Evolutionary conservation across 37 sponge, comb jelly and placozoan genomes (phyloP).

Genomic region (Ephydatia muelleri): DNA sequence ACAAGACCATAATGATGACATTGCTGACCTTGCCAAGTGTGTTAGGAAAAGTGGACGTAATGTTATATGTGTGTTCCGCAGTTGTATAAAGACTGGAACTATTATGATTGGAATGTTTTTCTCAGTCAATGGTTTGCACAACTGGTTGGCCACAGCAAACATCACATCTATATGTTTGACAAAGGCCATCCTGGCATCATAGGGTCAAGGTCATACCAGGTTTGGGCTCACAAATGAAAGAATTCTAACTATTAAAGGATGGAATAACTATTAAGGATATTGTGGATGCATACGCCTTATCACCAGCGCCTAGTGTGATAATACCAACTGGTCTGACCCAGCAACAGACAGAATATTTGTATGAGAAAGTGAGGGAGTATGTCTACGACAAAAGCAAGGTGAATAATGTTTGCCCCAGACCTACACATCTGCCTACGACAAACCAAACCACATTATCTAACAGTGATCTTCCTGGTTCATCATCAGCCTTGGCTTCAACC

Average conservation of each 20-base stretch:
- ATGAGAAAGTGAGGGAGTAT: background rate
- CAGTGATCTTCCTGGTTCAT: no score
- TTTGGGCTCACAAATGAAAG: background rate
- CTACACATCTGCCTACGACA: background rate
- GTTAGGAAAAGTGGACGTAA: background rate
- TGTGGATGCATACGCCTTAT: background rate
- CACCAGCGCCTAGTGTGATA: background rate
- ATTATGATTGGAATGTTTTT: background rate
- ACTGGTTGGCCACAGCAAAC: background rate
- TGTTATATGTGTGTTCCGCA: background rate
- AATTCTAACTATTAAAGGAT: background rate
- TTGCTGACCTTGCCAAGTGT: background rate
- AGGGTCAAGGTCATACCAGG: background rate
- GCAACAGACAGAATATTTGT: background rate
- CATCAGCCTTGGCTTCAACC: no score
- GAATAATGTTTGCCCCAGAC: background rate
- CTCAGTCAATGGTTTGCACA: background rate
- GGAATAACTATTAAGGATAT: background rate
- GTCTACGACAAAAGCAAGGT: background rate
- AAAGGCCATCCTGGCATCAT: background rate
- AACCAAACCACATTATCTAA: no score
- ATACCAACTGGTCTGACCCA: background rate
- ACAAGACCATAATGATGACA: background rate
- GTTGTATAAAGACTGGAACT: background rate
- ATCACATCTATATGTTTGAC: background rate